Evolutionary conservation across 2,888 invertebrate genomes (phyloP).

Genomic region (Dendrolimus houi): DNA sequence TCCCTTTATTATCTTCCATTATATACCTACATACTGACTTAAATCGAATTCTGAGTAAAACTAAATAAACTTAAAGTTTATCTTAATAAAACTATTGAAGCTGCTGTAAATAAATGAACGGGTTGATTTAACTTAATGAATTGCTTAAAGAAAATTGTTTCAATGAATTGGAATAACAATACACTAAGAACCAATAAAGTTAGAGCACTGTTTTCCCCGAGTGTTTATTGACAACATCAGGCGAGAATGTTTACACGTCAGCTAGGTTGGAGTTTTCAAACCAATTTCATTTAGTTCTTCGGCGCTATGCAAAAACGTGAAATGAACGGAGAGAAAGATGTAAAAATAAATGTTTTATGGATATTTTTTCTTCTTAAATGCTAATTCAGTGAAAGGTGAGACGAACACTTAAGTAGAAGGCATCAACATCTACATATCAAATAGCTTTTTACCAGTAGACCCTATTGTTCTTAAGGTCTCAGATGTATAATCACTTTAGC

Average conservation of each 20-base stretch:
- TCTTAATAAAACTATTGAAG: too few relatives aligned
- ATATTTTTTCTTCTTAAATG: slow-evolving; percentile 42
- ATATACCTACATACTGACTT: too few relatives aligned
- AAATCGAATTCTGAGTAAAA: too few relatives aligned
- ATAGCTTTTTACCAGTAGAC: not conserved
- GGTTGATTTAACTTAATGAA: not conserved
- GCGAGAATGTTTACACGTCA: slow-evolving; percentile 25
- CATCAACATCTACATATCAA: not conserved
- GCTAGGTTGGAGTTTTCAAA: slow-evolving; percentile 31
- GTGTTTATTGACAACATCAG: slow-evolving; percentile 13
- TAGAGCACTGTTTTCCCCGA: slow-evolving; percentile 5
- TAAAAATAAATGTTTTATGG: slow-evolving; percentile 30
- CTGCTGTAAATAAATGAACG: not conserved
- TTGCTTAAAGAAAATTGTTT: not conserved
- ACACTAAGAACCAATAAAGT: slow-evolving; percentile 2
- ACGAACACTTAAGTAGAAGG: slow-evolving; percentile 11
- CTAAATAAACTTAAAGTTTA: too few relatives aligned
- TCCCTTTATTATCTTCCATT: too few relatives aligned
- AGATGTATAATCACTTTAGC: not conserved
- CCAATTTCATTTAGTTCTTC: slow-evolving; percentile 33
- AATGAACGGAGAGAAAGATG: slow-evolving; percentile 28
- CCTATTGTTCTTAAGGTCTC: not conserved
- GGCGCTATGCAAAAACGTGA: slow-evolving; percentile 28
- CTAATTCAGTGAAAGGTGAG: slow-evolving; percentile 27
- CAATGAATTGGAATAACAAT: not conserved